A percentile compares a stretch with the other conserved stretches of the same genome.
Conservation (phyloP, 2,888 invertebrate genomes). For the Microctonus brassicae region DNA sequence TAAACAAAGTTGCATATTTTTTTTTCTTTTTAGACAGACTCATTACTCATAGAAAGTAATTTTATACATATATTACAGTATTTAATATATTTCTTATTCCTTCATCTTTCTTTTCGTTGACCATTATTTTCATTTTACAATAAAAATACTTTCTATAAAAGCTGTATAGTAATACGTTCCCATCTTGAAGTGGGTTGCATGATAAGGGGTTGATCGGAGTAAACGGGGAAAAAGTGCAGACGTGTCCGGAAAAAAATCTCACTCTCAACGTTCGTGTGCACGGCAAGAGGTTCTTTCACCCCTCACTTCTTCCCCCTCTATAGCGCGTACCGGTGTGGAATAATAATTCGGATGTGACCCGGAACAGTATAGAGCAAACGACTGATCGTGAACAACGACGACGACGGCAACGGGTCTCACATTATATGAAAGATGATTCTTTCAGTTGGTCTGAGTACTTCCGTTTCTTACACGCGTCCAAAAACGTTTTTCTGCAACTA, state of each 20-base stretch:
- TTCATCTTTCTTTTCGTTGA: constrained; percentile 12
- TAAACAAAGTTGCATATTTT: too few relatives aligned
- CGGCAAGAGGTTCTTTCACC: too few relatives aligned
- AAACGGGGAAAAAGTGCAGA: constrained; percentile 29
- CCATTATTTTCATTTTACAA: constrained; percentile 16
- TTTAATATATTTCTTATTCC: neutral
- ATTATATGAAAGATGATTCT: constrained; percentile 13
- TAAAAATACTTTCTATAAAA: constrained; percentile 20
- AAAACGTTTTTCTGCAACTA: neutral
- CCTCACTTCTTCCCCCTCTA: neutral
- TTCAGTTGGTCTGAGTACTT: constrained; percentile 1
- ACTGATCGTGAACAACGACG: constrained; percentile 3
- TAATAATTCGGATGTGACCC: constrained; percentile 27
- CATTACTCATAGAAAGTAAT: too few relatives aligned
- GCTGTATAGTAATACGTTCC: neutral
- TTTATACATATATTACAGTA: neutral
- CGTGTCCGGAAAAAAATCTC: constrained; percentile 32
- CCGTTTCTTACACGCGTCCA: constrained; percentile 9
- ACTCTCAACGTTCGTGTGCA: constrained; percentile 7
- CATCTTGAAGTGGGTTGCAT: neutral
- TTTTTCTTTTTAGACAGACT: too few relatives aligned
- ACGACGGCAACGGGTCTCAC: neutral
- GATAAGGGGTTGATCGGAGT: neutral
- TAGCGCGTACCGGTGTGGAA: constrained; percentile 23
- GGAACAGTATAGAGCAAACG: neutral